phyloP scores from a whole-genome alignment of 2,797 vertebrate genomes.

The Eulemur mongoz region DNA sequence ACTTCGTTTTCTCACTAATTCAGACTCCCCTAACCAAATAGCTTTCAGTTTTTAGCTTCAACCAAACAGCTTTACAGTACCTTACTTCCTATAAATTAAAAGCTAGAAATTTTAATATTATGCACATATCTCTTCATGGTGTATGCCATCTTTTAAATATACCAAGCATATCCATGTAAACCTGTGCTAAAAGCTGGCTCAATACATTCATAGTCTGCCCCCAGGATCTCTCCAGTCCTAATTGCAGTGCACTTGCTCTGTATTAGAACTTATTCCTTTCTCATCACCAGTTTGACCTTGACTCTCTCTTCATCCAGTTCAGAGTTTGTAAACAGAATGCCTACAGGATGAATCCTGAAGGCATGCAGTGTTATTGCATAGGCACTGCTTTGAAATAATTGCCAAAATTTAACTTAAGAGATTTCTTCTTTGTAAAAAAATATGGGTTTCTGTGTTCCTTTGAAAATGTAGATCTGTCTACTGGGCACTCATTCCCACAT shows the following conservation, averaged over 20 bases:
- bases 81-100: constrained; percentile 20
- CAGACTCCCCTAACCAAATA: not conserved
- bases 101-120: not conserved
- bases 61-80: not conserved
- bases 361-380: not conserved
- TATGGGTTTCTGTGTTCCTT: not conserved
- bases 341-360: not conserved
- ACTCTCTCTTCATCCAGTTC: not conserved
- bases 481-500: not conserved
- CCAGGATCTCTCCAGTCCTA: not conserved
- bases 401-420: not conserved
- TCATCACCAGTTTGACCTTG: not conserved
- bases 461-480: not conserved
- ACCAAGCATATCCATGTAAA: not conserved
- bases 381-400: not conserved
- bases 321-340: not conserved
- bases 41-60: not conserved
- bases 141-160: not conserved
- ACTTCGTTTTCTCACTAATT: constrained; percentile 26
- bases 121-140: not conserved
- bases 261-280: not conserved
- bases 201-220: not conserved
- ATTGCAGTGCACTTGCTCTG: not conserved
- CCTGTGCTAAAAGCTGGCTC: not conserved
- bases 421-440: not conserved